Evolutionary conservation across 2,797 vertebrate species (phyloP).

Genomic region (Thaleichthys pacificus): DNA sequence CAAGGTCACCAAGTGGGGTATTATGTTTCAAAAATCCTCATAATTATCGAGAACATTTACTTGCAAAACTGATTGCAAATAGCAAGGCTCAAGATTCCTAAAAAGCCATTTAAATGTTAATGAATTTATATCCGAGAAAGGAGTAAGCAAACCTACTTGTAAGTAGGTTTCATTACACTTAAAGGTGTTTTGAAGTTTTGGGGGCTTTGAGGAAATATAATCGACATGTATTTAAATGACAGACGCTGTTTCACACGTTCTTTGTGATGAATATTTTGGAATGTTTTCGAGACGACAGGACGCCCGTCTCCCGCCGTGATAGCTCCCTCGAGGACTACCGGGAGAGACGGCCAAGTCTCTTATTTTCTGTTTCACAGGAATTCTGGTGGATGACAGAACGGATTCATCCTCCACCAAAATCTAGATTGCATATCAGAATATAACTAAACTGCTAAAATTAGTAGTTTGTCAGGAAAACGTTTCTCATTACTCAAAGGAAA

Average conservation of each 20-base stretch:
- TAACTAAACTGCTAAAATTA: constrained; percentile 1
- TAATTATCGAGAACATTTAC: not conserved
- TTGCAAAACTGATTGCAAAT: too few relatives aligned
- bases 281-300: constrained; percentile 5
- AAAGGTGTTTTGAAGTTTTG: not conserved
- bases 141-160: not conserved
- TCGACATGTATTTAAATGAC: constrained; percentile 3
- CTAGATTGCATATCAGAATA: not conserved
- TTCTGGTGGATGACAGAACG: not conserved
- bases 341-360: not conserved
- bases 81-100: not conserved
- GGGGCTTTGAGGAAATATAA: not conserved
- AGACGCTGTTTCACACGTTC: constrained; percentile 2
- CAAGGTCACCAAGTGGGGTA: not conserved
- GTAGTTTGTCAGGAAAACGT: not conserved
- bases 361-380: not conserved
- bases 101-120: not conserved
- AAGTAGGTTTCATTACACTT: not conserved
- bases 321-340: not conserved
- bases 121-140: not conserved
- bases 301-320: constrained; percentile 9
- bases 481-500: not conserved
- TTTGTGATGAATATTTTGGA: constrained; percentile 21
- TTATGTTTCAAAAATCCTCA: not conserved
- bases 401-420: too few relatives aligned